phyloP scores from a whole-genome alignment of 1,140 invertebrate genomes.

The Galendromus occidentalis region DNA sequence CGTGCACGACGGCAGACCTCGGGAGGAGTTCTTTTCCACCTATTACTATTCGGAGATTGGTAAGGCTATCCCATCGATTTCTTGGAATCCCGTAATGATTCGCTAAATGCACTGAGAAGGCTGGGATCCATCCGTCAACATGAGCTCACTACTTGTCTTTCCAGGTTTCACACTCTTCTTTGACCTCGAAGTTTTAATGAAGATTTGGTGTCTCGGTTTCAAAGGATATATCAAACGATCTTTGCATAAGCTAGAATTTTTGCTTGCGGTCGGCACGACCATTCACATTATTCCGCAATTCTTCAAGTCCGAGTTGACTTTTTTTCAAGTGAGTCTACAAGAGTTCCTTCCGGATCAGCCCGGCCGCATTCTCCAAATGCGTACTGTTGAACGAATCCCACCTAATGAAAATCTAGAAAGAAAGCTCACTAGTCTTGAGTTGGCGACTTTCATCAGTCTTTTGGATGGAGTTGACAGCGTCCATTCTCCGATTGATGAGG shows the following conservation, averaged over 20 bases:
- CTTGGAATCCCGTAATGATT: background rate
- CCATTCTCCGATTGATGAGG: no score
- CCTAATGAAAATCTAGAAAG: no score
- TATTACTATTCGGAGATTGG: conserved; percentile 83
- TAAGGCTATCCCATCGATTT: background rate
- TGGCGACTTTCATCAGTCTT: no score
- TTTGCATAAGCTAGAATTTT: conserved; percentile 91
- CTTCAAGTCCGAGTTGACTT: conserved; percentile 81
- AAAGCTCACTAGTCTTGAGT: no score
- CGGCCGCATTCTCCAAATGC: no score
- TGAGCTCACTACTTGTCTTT: conserved; percentile 12
- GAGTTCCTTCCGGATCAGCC: no score
- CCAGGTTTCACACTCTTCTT: conserved; percentile 81
- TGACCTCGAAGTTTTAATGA: conserved; percentile 83
- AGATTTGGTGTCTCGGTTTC: conserved; percentile 92
- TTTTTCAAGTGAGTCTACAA: conserved; percentile 73
- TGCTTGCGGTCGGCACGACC: conserved; percentile 81
- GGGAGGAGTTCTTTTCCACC: conserved; percentile 56
- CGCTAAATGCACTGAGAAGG: background rate
- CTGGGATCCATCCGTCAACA: background rate
- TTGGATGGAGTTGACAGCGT: no score
- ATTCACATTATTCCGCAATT: conserved; percentile 75
- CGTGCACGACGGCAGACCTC: conserved; percentile 63
- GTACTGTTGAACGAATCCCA: no score
- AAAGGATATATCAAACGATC: conserved; percentile 83